Base-by-base conservation (phyloP, 2,113 vertebrate species). In the Acrocephalus kingi region DNA sequence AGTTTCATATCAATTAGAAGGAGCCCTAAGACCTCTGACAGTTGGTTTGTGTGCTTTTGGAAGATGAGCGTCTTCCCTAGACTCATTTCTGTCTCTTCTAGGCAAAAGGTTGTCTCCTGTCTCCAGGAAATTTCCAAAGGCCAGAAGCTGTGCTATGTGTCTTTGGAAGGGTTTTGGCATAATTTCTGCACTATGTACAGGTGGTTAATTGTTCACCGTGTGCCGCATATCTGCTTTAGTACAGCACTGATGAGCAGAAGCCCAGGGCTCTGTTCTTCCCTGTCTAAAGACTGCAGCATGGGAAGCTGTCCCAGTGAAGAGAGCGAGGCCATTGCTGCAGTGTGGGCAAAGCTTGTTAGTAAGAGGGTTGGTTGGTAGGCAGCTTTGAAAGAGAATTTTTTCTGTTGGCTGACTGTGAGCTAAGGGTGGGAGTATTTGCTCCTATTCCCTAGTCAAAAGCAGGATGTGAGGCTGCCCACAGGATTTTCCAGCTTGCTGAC, bases 151-250 rank as follows among this genome's bases (percentile, higher is more conserved):
- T 88, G 51, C 64, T 8, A 0, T 27, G 27, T 30, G 24, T 56
- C 31, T 73, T 86, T 73, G 48, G 64, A 86, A 63, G 33, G 43
- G 21, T 37, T 80, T 76, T 55, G 63, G 46, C 68, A 67, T 80
- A 6, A 3, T 69, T 81, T 55, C 71, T 31, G 27, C 11, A 0
- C 23, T 69, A 9, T 3, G 4, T 46, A 17, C 2, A 2, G 43
- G 30, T 15, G 2, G 31, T 78, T 87, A 81, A 88, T 87, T 30
- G 43, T 75, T 85, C 25, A 23, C 58, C 15, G 6, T 0, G 8
- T 81, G 62, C 46, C 64, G 64, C 80, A 19, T 11, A 0, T 49
- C 23, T 87, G 45, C 28, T 74, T 69, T 52, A 69, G 33, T 66
- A 7, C 3, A 12, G 48, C 1, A 37, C 33, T 33, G 43, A 62